Evolutionary conservation across 2,113 vertebrate genomes (phyloP).

Genomic region (Hemiscyllium ocellatum): DNA sequence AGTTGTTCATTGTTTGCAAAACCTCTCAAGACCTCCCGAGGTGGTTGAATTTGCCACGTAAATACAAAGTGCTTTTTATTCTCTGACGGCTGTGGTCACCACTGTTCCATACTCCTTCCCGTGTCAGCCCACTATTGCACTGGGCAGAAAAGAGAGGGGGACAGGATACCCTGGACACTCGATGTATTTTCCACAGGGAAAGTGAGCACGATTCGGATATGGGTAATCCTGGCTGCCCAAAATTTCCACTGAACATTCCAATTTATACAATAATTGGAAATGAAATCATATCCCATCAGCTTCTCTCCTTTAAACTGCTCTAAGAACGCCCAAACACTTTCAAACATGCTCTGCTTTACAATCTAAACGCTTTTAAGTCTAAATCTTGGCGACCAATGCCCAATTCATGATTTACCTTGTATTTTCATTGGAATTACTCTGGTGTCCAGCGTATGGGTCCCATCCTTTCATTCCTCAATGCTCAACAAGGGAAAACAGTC

Average conservation of each 20-base stretch:
- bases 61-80: background rate
- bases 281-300: background rate
- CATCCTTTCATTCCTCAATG: background rate
- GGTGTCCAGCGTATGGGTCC: background rate
- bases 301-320: background rate
- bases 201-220: no score
- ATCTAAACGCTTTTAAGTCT: background rate
- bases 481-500: background rate
- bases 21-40: no score
- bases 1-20: background rate
- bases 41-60: background rate
- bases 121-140: background rate
- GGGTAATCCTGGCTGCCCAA: background rate
- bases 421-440: background rate
- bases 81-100: background rate
- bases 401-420: background rate
- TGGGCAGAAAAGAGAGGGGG: background rate
- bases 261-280: background rate
- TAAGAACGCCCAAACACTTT: background rate
- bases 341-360: background rate
- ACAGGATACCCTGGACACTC: background rate
- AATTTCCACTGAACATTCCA: background rate
- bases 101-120: background rate
- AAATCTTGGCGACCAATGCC: background rate
- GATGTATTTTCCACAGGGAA: background rate